A percentile compares a stretch with the other conserved stretches of the same genome.
phyloP scores from a whole-genome alignment of 1,140 invertebrate species.

The Radopholus similis region DNA sequence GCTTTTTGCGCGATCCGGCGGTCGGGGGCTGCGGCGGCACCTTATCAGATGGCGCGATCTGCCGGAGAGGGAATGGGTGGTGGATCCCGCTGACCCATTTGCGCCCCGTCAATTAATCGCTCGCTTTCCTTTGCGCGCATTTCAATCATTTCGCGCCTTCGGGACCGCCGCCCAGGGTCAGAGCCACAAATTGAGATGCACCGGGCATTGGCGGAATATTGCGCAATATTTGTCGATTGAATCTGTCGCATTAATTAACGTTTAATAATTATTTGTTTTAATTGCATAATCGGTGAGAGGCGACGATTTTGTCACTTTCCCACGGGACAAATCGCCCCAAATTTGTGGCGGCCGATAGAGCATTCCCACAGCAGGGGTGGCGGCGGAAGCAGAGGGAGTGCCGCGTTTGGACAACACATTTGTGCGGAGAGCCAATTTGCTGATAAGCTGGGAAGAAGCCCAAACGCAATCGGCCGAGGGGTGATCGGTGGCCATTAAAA shows the following conservation, averaged over 20 bases:
- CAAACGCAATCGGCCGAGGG: neutral
- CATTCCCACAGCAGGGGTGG: too few species aligned
- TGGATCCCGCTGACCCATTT: neutral
- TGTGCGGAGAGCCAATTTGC: neutral
- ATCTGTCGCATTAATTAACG: neutral
- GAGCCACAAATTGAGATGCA: neutral
- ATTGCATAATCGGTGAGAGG: too few species aligned
- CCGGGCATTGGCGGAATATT: neutral
- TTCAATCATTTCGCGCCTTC: neutral
- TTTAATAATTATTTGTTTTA: too few species aligned
- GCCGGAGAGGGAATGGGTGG: neutral
- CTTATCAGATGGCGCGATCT: neutral
- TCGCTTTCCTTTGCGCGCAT: neutral
- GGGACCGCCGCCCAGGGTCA: neutral
- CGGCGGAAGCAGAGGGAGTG: too few species aligned
- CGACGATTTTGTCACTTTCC: conserved; percentile 1
- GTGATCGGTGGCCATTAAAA: neutral
- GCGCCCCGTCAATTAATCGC: neutral
- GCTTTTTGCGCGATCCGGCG: neutral
- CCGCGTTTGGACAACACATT: neutral
- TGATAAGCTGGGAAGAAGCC: neutral
- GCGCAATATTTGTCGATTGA: neutral
- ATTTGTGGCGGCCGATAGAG: too few species aligned
- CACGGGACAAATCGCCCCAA: neutral
- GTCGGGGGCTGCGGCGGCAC: neutral